Percentiles rank a stretch among this genome's conserved stretches.
Conservation (phyloP, 2,888 invertebrate genomes). For the Oligia strigilis region DNA sequence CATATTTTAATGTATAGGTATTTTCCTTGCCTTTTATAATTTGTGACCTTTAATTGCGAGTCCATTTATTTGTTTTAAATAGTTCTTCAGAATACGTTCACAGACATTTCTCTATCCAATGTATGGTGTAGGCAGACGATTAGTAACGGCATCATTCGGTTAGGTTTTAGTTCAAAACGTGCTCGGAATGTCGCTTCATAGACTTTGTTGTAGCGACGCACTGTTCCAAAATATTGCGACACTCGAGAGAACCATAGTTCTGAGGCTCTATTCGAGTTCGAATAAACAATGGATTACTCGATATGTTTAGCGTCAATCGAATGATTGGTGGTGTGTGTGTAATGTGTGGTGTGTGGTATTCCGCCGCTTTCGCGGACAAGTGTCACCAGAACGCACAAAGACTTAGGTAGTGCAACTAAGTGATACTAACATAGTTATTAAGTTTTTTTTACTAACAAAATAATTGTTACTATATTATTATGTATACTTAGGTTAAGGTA, state of each 20-base stretch:
- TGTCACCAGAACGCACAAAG: no score
- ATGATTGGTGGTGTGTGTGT: not conserved
- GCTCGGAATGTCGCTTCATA: conserved; percentile 53
- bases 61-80: no score
- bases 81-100: conserved; percentile 37
- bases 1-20: not conserved
- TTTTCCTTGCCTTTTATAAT: not conserved
- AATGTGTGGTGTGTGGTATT: not conserved
- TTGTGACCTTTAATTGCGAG: conserved; percentile 27
- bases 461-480: no score
- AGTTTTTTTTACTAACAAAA: no score
- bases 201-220: conserved; percentile 6
- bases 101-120: conserved; percentile 45
- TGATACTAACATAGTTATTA: no score
- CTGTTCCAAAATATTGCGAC: conserved; percentile 3
- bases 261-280: conserved; percentile 8
- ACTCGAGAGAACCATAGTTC: not conserved
- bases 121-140: conserved; percentile 50
- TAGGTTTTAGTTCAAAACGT: conserved; percentile 67
- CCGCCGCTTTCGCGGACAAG: no score
- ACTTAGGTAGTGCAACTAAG: no score
- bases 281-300: not conserved
- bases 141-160: conserved; percentile 61
- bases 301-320: not conserved
- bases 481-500: no score